Evolutionary conservation across 2,888 invertebrate species (phyloP).

Genomic region (Epistrophe grossulariae): DNA sequence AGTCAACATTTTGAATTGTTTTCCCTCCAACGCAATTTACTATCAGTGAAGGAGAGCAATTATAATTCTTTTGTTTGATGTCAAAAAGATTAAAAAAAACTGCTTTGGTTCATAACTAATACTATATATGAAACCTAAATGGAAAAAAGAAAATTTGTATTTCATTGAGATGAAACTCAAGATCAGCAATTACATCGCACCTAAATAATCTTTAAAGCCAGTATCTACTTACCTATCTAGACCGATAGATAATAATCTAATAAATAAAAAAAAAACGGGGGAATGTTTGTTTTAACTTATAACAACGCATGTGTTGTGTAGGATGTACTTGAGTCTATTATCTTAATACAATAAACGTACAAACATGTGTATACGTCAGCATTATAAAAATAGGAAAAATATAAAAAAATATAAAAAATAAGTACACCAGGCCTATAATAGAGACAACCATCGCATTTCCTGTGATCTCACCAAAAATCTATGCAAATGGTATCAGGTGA

Average conservation of each 20-base stretch:
- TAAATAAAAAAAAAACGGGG: not conserved
- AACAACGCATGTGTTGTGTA: slow-evolving; percentile 8
- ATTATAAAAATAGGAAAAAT: slow-evolving; percentile 1
- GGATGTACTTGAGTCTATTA: slow-evolving; percentile 28
- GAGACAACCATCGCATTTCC: slow-evolving; percentile 72
- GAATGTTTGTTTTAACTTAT: slow-evolving; percentile 23
- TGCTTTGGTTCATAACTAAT: not conserved
- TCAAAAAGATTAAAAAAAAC: slow-evolving; percentile 1
- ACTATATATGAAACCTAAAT: not conserved
- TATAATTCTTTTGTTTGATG: not conserved
- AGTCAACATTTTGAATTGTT: not conserved
- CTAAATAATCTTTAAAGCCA: slow-evolving; percentile 16
- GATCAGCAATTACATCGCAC: slow-evolving; percentile 46
- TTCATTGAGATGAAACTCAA: slow-evolving; percentile 25
- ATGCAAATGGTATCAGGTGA: slow-evolving; percentile 74
- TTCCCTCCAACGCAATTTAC: not conserved
- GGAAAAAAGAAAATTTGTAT: not conserved
- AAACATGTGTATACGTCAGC: slow-evolving; percentile 7
- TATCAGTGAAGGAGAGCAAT: slow-evolving; percentile 11
- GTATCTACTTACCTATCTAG: slow-evolving; percentile 4
- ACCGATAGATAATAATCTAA: slow-evolving; percentile 39
- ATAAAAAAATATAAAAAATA: slow-evolving; percentile 17
- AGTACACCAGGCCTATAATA: slow-evolving; percentile 16
- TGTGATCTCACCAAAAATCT: slow-evolving; percentile 76
- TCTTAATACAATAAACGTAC: slow-evolving; percentile 14